A percentile compares a stretch with the other conserved stretches of the same genome.
These are phyloP conservation scores for Schrankia costaestrigalis DNA, from an alignment of 2,888 invertebrate species.

Conservation along the genomic window DNA sequence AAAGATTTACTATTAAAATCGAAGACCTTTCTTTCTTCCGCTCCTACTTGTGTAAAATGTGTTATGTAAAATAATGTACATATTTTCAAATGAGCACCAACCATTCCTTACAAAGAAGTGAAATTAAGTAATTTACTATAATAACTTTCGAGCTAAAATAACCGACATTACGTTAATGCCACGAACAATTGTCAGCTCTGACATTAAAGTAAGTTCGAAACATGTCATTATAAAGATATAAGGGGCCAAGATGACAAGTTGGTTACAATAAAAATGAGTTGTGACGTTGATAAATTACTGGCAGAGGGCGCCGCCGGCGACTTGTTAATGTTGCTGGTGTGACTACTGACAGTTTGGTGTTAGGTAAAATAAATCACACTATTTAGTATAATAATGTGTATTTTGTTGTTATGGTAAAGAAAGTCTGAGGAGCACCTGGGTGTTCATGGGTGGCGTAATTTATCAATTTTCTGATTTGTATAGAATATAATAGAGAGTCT, in stretches of 20 bases:
- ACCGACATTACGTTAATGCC: constrained; percentile 32
- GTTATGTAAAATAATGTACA: neutral
- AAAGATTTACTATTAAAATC: too few relatives aligned
- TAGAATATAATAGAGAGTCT: too few relatives aligned
- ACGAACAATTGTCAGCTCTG: constrained; percentile 28
- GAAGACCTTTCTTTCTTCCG: too few relatives aligned
- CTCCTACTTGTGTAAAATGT: too few relatives aligned
- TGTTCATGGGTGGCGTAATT: too few relatives aligned
- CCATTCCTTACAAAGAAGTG: constrained; percentile 4
- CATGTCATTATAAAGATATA: constrained; percentile 56
- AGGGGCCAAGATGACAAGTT: constrained; percentile 57
- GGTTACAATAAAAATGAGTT: constrained; percentile 60
- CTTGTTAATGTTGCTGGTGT: constrained; percentile 40
- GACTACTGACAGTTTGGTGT: constrained; percentile 23
- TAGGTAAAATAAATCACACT: constrained; percentile 8
- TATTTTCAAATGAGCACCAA: constrained; percentile 9
- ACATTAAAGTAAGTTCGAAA: constrained; percentile 37
- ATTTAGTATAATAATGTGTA: too few relatives aligned
- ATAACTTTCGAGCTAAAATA: constrained; percentile 22
- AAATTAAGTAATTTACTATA: constrained; percentile 24
- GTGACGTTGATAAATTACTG: constrained; percentile 62
- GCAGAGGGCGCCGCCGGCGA: constrained; percentile 42
- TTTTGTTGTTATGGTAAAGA: too few relatives aligned
- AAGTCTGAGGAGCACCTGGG: too few relatives aligned
- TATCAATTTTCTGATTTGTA: too few relatives aligned